Evolutionary conservation across 2,888 invertebrate species (phyloP), one percentile per base, ranked within the genome.

Genomic region (Alentia gelatinosa): DNA sequence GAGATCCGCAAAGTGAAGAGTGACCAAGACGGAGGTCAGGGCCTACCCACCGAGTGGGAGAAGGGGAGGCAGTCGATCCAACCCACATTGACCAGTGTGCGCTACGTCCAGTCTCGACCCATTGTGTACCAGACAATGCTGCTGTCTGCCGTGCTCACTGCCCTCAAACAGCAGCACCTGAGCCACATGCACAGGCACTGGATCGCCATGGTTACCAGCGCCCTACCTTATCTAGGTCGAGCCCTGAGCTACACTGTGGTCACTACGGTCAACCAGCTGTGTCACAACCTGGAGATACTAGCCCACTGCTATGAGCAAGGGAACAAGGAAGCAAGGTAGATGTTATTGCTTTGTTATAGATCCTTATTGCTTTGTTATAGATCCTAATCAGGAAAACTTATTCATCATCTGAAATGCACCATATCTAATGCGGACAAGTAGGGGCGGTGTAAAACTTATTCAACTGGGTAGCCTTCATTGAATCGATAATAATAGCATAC

Each of bases 151-250:
- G 97, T 98, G 89, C 96, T 98, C 93, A 97, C 97, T 94, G 98
- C 98, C 4, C 96, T 98, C 90, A 97, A 98, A 94, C 96, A 97
- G 95, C 97, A 97, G 91, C 97, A 97, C 92, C 97, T 97, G 96
- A 97, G 97, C 84, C 97, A 97, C 94, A 96, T 98, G 92, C 98
- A 98, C 95, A 97, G 97, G 92, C 97, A 98, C 94, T 98, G 98
- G 98, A 97, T 98, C 47, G 97, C 97, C 92, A 97, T 98, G 95
- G 97, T 98, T 12, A 98, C 98, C 0, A 97, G 97, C 37, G 97
- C 98, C 90, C 96, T 98, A 63, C 98, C 98, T 15, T 98, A 98
- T 95, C 97, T 98, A 95, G 96, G 97, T 68, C 97, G 97, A 79
- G 97, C 98, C 15, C 96, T 98, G 23, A 97, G 98, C 33, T 97